phyloP scores from a whole-genome alignment of 2,888 invertebrate genomes.

The Oscheius myriophilus region DNA sequence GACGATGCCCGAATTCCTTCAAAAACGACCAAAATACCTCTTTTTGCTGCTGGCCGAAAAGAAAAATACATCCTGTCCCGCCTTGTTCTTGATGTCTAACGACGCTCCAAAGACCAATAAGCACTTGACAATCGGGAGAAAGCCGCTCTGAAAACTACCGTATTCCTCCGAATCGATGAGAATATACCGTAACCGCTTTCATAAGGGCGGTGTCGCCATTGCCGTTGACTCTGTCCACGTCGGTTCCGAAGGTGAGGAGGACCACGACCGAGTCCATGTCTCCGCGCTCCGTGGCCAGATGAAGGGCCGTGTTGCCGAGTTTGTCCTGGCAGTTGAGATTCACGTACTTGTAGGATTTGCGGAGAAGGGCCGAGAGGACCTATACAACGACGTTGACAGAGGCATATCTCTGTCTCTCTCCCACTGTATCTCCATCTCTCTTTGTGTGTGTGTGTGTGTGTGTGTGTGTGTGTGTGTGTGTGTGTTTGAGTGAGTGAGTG shows the following conservation, averaged over 20 bases:
- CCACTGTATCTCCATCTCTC: too few species aligned
- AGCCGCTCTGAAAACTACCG: constrained; percentile 1
- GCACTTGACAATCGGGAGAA: constrained; percentile 15
- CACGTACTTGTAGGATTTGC: constrained; percentile 13
- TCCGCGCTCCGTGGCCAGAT: constrained; percentile 33
- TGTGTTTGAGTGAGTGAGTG: too few species aligned
- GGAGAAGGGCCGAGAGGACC: constrained; percentile 23
- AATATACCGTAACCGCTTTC: constrained; percentile 27
- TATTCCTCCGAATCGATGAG: neutral
- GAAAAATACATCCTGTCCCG: constrained; percentile 20
- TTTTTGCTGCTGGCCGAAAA: constrained; percentile 26
- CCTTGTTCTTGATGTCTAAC: constrained; percentile 19
- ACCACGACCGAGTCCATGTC: constrained; percentile 19
- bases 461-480: too few species aligned
- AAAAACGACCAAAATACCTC: constrained; percentile 3
- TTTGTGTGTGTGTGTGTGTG: too few species aligned
- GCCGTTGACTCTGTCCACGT: constrained; percentile 27
- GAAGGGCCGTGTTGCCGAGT: constrained; percentile 30
- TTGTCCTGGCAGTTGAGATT: constrained; percentile 33
- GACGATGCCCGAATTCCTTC: neutral
- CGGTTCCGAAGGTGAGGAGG: constrained; percentile 33
- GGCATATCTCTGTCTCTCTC: neutral
- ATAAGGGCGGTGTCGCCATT: constrained; percentile 33
- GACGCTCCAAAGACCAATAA: constrained; percentile 26
- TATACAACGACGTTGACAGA: too few species aligned